Base-by-base conservation (phyloP, 2,113 vertebrate species). In the Amphilophus citrinellus region DNA sequence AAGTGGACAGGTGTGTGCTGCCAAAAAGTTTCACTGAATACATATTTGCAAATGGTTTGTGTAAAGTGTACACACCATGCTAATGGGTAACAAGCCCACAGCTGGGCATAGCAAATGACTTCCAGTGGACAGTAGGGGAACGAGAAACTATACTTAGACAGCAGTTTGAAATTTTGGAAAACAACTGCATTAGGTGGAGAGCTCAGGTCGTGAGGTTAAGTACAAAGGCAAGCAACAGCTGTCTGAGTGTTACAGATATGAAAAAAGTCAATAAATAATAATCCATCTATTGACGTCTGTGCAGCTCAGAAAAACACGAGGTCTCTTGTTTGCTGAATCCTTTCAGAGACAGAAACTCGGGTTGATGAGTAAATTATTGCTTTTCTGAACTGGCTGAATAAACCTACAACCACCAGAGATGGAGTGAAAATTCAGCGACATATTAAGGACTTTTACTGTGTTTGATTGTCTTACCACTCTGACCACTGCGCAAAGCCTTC, bases 21-120 rank as follows among this genome's bases (percentile, higher is more conserved):
- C 75, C 50, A 78, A 37, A 56, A 81, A 42, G 66, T 77, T 84
- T 83, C 87, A 10, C 76, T 80, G 44, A 62, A 78, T 62, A 62
- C 37, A 86, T 37, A 84, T 80, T 86, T 86, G 47, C 82, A 65
- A 47, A 79, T 66, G 81, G 78, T 81, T 60, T 63, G 85, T 79
- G 42, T 42, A 37, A 65, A 57, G 77, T 35, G 14, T 61, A 47
- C 63, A 75, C 59, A 14, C 50, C 3, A 3, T 35, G 37, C 65
- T 76, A 56, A 68, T 76, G 63, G 13, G 44, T 20, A 6, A 50
- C 15, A 4, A 18, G 20, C n/a, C 13, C 50, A 7, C 37, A 60
- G 65, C 17, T 77, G 83, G 42, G 50, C 50, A 66, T 56, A 61
- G 53, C 63, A 30, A 76, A 61, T 7, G 18, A 14, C 73, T 75